Conservation (phyloP, 1,140 invertebrate species). For the Acyrthosiphon pisum region DNA sequence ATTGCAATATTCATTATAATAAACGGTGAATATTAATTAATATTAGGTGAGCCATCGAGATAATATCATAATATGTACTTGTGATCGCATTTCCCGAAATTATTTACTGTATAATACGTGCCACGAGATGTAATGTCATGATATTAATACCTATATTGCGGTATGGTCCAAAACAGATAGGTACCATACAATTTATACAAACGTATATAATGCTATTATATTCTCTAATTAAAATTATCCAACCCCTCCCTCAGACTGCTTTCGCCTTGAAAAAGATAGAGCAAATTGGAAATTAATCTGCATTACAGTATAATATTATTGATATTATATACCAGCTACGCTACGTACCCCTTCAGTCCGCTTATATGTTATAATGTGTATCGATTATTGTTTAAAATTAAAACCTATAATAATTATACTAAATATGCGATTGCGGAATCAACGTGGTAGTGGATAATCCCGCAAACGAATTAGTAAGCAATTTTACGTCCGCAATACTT, state of each 20-base stretch:
- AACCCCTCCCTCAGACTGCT: not conserved
- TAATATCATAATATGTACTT: not conserved
- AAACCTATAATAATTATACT: not conserved
- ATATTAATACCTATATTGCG: not conserved
- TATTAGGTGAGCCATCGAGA: not conserved
- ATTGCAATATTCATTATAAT: not conserved
- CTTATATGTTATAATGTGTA: not conserved
- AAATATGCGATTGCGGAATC: too few relatives aligned
- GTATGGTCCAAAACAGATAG: not conserved
- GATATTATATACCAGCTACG: not conserved
- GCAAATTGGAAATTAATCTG: not conserved
- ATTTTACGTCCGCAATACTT: not conserved
- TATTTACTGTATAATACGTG: not conserved
- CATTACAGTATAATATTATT: not conserved
- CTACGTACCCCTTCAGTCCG: not conserved
- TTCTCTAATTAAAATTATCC: not conserved
- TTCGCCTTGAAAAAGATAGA: slow-evolving; percentile 18
- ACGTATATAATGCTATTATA: not conserved
- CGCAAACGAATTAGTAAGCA: not conserved
- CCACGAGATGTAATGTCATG: not conserved
- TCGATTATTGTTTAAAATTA: not conserved
- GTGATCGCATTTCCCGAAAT: not conserved
- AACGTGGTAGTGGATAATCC: too few relatives aligned
- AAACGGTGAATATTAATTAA: not conserved
- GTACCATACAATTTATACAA: not conserved